Percentiles rank a stretch among this genome's conserved stretches.
phyloP scores from a whole-genome alignment of 64 coral and sea anemone species.

The Porites lutea region DNA sequence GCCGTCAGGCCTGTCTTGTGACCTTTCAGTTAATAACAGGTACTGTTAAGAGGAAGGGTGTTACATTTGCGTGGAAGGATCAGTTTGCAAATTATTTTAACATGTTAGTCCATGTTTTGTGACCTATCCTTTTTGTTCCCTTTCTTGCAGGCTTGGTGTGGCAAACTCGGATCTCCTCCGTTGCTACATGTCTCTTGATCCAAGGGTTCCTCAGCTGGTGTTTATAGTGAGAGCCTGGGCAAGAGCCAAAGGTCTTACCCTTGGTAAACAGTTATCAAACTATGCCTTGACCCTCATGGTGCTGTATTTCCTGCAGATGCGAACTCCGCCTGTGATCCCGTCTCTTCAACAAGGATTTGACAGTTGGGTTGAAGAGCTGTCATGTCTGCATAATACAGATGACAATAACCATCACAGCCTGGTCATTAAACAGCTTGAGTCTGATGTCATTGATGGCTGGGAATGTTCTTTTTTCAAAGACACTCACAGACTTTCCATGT shows the following conservation, averaged over 20 bases:
- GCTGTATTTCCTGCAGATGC: constrained; percentile 85
- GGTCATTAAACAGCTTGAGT: background rate
- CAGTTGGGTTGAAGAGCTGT: constrained; percentile 11
- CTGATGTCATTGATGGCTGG: constrained; percentile 81
- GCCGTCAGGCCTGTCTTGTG: constrained; percentile 83
- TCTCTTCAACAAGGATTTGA: constrained; percentile 70
- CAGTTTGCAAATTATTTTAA: too few species aligned
- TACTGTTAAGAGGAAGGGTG: background rate
- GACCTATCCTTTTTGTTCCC: background rate
- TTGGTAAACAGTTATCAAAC: constrained; percentile 73
- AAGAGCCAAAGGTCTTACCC: constrained; percentile 75
- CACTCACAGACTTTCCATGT: constrained; percentile 37
- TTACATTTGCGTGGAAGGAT: background rate
- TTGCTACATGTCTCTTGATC: constrained; percentile 76
- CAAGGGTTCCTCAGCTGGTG: constrained; percentile 71
- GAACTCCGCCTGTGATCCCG: constrained; percentile 77
- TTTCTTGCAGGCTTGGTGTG: constrained; percentile 73
- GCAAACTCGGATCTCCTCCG: constrained; percentile 76
- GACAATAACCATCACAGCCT: background rate
- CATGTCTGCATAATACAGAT: background rate
- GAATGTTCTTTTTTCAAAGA: constrained; percentile 86
- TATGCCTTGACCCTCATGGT: constrained; percentile 92
- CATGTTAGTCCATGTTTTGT: too few species aligned
- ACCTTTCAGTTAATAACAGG: constrained; percentile 95
- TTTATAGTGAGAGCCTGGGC: constrained; percentile 86